Base-by-base conservation (phyloP, 2,113 vertebrate species). In the Ciconia stormi region DNA sequence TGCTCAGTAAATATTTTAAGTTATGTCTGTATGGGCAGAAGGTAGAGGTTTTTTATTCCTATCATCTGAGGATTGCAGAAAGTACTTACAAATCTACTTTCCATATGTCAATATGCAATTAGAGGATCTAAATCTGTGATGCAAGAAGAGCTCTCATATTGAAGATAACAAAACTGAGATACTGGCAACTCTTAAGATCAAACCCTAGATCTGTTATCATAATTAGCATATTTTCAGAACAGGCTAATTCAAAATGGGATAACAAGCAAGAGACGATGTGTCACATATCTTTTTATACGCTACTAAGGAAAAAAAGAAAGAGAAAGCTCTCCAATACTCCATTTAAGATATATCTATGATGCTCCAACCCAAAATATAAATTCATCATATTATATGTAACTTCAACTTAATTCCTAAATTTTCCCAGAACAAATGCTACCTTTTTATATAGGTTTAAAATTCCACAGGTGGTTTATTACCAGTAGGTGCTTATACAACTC, bases 181-280 rank as follows among this genome's bases (percentile, higher is more conserved):
- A 89, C 78, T 96, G 87, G 88, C 94, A 97, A 89, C 86, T 91
- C 84, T 95, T 86, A 93, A 94, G 76, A 95, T 97, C 93, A 94
- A 95, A 92, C 26, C 25, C 84, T 71, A 91, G 95, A 95, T 94
- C 92, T 85, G 95, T 87, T 95, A 97, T 87, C 92, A 42, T 94
- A 94, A 95, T 96, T 96, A 94, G 67, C 91, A 94, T 87, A 90
- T 95, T 97, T 97, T 96, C 91, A 97, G 94, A 95, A 92, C 65
- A 91, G 87, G 83, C 58, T 90, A 95, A 95, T 97, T 96, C 81
- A 83, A 94, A 95, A 92, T 55, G 89, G 89, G 78, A 91, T 94
- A 97, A 96, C 81, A 93, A 96, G 91, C 71, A 95, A 89, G 65
- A 90, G 70, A 95, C 8, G 34, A 91, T 47, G 79, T 82, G 94